Base-by-base conservation (phyloP, 1,140 invertebrate species). In the Drosophila bifasciata region DNA sequence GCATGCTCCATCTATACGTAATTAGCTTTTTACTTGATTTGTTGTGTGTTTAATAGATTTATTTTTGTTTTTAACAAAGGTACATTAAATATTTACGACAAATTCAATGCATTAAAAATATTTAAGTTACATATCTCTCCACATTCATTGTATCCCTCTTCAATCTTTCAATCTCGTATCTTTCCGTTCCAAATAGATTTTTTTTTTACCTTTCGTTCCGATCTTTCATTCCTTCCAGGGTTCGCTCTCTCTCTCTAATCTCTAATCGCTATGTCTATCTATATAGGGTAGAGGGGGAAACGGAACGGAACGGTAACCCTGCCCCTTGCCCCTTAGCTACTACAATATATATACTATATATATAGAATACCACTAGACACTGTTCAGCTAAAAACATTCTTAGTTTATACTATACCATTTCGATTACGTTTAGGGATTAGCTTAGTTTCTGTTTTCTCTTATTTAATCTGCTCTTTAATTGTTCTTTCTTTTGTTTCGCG, bases 61-160 rank as follows among this genome's bases (percentile, higher is more conserved):
- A 51, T 69, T 85, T 85, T 90, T 90, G 86, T 90, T 90, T 90
- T 76, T 86, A 90, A 90, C 86, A 90, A 90, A 90, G 86, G 86
- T 90, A 90, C 86, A 77, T 80, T 89, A 89, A 89, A 89, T 89
- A 89, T 81, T 80, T 89, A 86, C 81, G 81, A 86, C 81, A 76
- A 88, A 86, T 88, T 86, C 81, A 86, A 86, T 86, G 83, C 81
- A 86, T 88, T 86, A 88, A 88, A 86, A 88, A 81, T 88, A 86
- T 83, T 81, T 67, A 88, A 81, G 77, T 74, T 75, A n/a, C n/a
- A n/a, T n/a, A 66, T 60, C 70, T 58, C 70, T 58, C n/a, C n/a
- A n/a, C 48, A 40, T 60, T 41, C 40, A n/a, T n/a, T n/a, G 17
- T 68, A 40, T 32, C 36, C 48, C n/a, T 62, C 19, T n/a, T n/a